Evolutionary conservation across 2,797 vertebrate species (phyloP), one percentile per base, ranked within the genome.

Genomic region (Galagoides demidoff): DNA sequence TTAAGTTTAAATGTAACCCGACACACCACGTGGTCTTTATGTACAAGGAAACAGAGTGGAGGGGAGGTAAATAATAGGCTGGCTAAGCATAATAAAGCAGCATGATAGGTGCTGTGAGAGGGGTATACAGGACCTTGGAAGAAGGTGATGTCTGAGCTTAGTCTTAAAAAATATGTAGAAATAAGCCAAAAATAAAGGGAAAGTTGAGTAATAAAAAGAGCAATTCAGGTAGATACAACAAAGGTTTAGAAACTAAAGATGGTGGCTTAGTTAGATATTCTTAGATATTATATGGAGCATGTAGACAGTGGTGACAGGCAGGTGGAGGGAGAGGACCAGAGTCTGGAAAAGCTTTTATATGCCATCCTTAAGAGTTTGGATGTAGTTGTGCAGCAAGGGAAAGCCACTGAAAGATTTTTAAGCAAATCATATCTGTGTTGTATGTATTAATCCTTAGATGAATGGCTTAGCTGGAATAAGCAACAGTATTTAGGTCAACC

Each of bases 361-460:
- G 73, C 29, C 1, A 9, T 11, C 20, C 57, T 86, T 57, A 52
- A 79, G 59, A 31, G 52, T 83, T 66, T 90, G 34, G 22, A 61
- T 79, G 7, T 55, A 70, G 63, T 79, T 31, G 9, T 52, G 17
- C 4, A 8, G 12, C 9, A 20, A 25, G 88, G 45, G 87, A 91
- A 95, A 92, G 39, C 16, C 78, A 85, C 29, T 45, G 59, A 64
- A 71, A 94, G 57, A 82, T 74, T 94, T 94, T 64, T 89, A 77
- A 92, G 31, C 27, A 91, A 81, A 81, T 96, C 55, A 87, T 37
- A 71, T 71, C 74, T 71, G 16, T 70, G n/a, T 82, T 89, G 52
- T 84, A 57, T 61, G 25, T 3, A 37, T 63, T 89, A 59, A 59
- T 79, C 16, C 12, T 84, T 76, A 77, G 31, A 78, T 57, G 45